These are phyloP conservation scores for Lepus townsendii DNA, from an alignment of 2,797 vertebrate genomes.

Conservation along the genomic window DNA sequence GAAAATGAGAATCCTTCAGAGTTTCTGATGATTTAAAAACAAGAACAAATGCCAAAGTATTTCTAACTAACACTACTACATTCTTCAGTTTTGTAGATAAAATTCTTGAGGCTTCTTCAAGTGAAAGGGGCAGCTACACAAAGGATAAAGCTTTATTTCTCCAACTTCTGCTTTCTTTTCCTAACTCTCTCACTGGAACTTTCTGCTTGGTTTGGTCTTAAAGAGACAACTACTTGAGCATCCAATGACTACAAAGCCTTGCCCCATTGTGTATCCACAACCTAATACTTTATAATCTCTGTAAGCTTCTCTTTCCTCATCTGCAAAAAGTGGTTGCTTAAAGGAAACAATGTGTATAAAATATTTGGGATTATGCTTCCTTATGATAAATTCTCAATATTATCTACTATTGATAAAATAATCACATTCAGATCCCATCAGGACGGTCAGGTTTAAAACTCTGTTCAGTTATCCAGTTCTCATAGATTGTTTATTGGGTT, in stretches of 20 bases:
- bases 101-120: slow-evolving; percentile 44
- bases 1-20: neutral
- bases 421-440: neutral
- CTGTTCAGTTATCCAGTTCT: neutral
- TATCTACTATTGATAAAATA: neutral
- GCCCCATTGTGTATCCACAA: neutral
- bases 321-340: slow-evolving; percentile 37
- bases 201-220: slow-evolving; percentile 21
- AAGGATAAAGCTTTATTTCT: slow-evolving; percentile 51
- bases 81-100: neutral
- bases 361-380: neutral
- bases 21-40: slow-evolving; percentile 57
- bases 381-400: neutral
- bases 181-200: slow-evolving; percentile 35
- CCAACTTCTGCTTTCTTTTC: slow-evolving; percentile 56
- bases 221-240: neutral
- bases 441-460: neutral
- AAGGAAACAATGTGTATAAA: neutral
- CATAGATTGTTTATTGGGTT: slow-evolving; percentile 14
- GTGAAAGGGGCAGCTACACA: slow-evolving; percentile 42
- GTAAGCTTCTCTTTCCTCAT: neutral
- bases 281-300: slow-evolving; percentile 47
- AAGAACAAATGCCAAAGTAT: slow-evolving; percentile 36
- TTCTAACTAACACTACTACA: slow-evolving; percentile 38
- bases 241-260: slow-evolving; percentile 6